Conservation (phyloP, 2,888 invertebrate species). For the Apamea epomidion region DNA sequence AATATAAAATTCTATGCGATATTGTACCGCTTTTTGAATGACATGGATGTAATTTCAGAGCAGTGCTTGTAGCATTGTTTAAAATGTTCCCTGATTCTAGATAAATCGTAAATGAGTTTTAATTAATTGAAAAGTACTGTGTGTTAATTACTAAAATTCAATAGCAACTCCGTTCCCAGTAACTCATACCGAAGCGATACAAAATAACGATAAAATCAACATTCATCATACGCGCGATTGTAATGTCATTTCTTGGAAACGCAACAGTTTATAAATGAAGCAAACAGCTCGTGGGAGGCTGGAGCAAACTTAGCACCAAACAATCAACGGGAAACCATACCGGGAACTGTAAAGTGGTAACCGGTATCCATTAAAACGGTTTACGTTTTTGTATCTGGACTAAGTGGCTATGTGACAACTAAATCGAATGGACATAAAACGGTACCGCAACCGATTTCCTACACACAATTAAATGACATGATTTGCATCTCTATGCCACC, state of each 20-base stretch:
- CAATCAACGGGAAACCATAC: conserved; percentile 72
- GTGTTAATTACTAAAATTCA: conserved; percentile 23
- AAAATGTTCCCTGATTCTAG: conserved; percentile 5
- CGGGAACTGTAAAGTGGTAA: conserved; percentile 69
- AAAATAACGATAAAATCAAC: conserved; percentile 68
- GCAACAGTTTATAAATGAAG: conserved; percentile 73
- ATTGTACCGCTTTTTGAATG: conserved; percentile 33
- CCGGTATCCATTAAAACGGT: conserved; percentile 71
- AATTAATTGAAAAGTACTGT: not conserved
- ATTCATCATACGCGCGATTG: conserved; percentile 66
- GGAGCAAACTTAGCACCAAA: conserved; percentile 69
- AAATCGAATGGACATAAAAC: conserved; percentile 45
- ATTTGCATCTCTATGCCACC: conserved; percentile 23
- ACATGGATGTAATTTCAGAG: conserved; percentile 28
- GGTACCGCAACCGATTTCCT: conserved; percentile 16
- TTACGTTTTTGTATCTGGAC: conserved; percentile 68
- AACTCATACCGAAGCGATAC: conserved; percentile 52
- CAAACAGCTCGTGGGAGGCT: conserved; percentile 74
- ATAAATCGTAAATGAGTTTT: not conserved
- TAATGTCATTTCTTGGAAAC: conserved; percentile 74
- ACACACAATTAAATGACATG: conserved; percentile 25
- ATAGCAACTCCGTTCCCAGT: conserved; percentile 53
- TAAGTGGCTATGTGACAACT: conserved; percentile 52
- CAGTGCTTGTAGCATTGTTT: conserved; percentile 10
- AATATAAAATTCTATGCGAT: conserved; percentile 53